Evolutionary conservation across 1,140 invertebrate species (phyloP).

Genomic region (Archivesica marissinica): DNA sequence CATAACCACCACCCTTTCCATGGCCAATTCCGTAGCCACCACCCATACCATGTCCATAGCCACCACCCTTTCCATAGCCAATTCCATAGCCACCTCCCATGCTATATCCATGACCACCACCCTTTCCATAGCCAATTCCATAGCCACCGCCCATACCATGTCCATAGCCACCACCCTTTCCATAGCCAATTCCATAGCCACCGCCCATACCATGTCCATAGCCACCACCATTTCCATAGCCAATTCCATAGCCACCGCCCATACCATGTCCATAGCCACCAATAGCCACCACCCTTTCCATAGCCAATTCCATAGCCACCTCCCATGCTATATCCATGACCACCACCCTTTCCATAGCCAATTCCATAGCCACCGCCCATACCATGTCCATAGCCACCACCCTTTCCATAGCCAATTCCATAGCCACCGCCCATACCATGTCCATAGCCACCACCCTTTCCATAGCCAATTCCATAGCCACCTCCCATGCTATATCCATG

Average conservation of each 20-base stretch:
- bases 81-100: background rate
- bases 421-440: too few species aligned
- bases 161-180: background rate
- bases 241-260: background rate
- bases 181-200: background rate
- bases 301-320: background rate
- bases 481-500: background rate
- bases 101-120: background rate
- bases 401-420: background rate
- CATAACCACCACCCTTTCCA: background rate
- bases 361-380: background rate
- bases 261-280: background rate
- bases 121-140: background rate
- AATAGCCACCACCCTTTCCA: background rate
- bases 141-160: background rate
- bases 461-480: background rate
- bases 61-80: background rate
- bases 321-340: background rate
- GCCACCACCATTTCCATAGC: background rate
- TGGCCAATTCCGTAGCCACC: background rate
- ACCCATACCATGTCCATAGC: background rate
- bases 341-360: background rate
- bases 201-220: background rate
- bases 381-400: background rate
- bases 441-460: too few species aligned